These are phyloP conservation scores for Porphyrio hochstetteri DNA, from an alignment of 2,113 vertebrate species.

Conservation along the genomic window DNA sequence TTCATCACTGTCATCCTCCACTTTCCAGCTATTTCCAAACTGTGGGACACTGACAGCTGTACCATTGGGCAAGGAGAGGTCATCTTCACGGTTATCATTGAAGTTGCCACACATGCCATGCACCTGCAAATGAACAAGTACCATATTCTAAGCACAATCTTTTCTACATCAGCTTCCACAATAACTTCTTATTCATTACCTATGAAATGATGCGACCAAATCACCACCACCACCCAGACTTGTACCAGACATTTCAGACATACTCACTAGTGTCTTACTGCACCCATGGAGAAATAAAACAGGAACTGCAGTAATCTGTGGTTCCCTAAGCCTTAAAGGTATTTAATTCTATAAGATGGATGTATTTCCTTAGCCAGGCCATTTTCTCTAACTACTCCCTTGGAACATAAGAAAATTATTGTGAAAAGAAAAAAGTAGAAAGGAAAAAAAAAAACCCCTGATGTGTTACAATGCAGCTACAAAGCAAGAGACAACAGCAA, in stretches of 20 bases:
- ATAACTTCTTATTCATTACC: neutral
- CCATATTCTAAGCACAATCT: neutral
- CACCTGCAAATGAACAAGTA: slow-evolving; percentile 45
- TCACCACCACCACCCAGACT: neutral
- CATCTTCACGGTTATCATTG: slow-evolving; percentile 42
- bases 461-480: neutral
- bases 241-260: neutral
- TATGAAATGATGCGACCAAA: neutral
- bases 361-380: neutral
- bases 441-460: neutral
- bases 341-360: neutral
- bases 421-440: neutral
- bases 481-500: neutral
- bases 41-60: slow-evolving; percentile 8
- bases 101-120: slow-evolving; percentile 75
- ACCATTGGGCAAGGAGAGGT: slow-evolving; percentile 55
- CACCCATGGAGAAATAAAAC: neutral
- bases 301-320: neutral
- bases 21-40: slow-evolving; percentile 78
- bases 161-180: neutral
- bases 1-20: slow-evolving; percentile 50
- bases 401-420: neutral
- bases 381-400: neutral
- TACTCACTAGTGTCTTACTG: neutral
- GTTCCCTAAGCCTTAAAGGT: neutral